Evolutionary conservation across 2,797 vertebrate species (phyloP), one percentile per base, ranked within the genome.

Genomic region (Tiaroga cobitis): DNA sequence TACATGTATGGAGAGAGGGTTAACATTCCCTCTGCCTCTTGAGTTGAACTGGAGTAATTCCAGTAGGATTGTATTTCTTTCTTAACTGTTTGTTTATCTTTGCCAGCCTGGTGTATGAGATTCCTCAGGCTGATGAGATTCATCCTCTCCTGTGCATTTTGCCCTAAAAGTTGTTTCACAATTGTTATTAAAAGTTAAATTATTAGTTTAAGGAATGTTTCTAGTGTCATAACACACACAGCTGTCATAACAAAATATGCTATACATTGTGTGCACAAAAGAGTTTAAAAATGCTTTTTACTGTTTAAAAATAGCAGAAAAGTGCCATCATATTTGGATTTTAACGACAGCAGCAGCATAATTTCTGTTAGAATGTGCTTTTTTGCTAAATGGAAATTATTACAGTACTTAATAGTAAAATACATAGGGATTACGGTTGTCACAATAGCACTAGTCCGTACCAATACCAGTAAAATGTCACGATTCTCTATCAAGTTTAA

Each of bases 61-160:
- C 16, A 24, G 5, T 77, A 26, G 54, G 24, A 41, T 5, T 68
- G 29, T 37, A 37, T 29, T 80, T 65, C 76, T 79, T 46, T 65
- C 59, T 79, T 61, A 79, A 46, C 56, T 65, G 39, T 68, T 43
- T 80, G 77, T 80, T 80, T 80, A 80, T 67, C 6, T 49, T 65
- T 80, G 77, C 77, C 41, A 80, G 77, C 19, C 41, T 80, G 26
- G 5, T 15, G 24, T 24, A 49, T 24, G 41, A 67, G 61, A 67
- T 80, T 79, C 5, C 8, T n/a, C 19, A 18, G 76, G 16, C 37
- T 43, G 37, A 79, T 63, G 37, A 41, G 1, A 59, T 16, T 43
- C n/a, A 21, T 46, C n/a, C 18, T 29, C 37, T 63, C n/a, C 10
- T 43, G 9, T 63, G 56, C 18, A 21, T 65, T 29, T 63, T 32